phyloP scores from a whole-genome alignment of 1,140 invertebrate genomes.

The Trachymyrmex septentrionalis region DNA sequence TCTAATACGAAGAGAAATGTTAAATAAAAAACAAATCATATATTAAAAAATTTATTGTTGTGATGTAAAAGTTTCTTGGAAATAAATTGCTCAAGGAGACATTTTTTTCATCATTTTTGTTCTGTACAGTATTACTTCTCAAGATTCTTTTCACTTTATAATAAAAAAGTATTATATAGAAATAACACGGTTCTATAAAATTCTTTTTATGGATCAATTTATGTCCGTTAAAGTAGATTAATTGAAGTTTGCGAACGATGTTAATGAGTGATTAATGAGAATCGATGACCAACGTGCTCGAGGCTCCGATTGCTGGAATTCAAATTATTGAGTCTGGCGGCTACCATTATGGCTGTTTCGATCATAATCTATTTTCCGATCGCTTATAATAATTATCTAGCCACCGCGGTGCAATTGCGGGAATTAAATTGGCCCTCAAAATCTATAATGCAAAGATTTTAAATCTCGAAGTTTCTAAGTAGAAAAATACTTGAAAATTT shows the following conservation, averaged over 20 bases:
- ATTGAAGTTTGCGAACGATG: background rate
- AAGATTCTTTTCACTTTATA: background rate
- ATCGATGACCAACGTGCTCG: background rate
- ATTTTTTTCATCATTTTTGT: slow-evolving; percentile 7
- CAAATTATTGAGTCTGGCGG: slow-evolving; percentile 18
- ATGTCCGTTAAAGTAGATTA: background rate
- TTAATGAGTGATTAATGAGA: slow-evolving; percentile 13
- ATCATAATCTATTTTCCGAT: slow-evolving; percentile 34
- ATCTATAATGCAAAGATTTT: background rate
- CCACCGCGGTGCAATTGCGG: background rate
- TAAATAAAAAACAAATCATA: background rate
- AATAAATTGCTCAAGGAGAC: background rate
- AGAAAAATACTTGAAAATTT: background rate
- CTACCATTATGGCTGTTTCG: slow-evolving; percentile 34
- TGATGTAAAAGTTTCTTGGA: slow-evolving; percentile 15
- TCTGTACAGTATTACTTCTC: background rate
- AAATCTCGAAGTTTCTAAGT: background rate
- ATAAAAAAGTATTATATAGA: background rate
- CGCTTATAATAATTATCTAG: slow-evolving; percentile 14
- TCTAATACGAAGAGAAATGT: background rate
- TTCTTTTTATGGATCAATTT: background rate
- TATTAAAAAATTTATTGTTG: background rate
- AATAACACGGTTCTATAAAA: background rate
- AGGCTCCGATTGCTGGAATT: background rate
- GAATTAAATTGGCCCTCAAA: slow-evolving; percentile 12